These are phyloP conservation scores for Suricata suricatta DNA, from an alignment of 2,113 vertebrate genomes.

Conservation along the genomic window DNA sequence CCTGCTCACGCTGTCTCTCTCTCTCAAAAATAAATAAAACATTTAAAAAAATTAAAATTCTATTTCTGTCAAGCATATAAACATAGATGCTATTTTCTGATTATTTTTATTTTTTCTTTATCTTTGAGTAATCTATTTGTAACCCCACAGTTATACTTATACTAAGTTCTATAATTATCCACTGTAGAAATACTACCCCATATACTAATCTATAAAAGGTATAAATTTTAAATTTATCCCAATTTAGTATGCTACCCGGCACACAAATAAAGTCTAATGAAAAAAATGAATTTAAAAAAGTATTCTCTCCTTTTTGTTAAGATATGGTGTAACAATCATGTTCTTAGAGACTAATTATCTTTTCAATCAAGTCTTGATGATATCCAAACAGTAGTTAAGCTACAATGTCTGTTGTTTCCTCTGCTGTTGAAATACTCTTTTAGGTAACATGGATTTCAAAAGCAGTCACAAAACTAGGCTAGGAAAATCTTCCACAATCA, in stretches of 20 bases:
- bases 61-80: not conserved
- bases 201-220: not conserved
- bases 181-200: not conserved
- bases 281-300: not conserved
- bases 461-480: not conserved
- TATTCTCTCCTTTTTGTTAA: not conserved
- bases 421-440: not conserved
- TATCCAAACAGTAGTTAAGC: not conserved
- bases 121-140: conserved; percentile 5
- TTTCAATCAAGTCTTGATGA: not conserved
- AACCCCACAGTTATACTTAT: not conserved
- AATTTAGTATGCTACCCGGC: not conserved
- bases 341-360: not conserved
- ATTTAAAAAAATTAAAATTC: not conserved
- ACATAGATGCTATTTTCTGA: not conserved
- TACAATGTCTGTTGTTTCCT: not conserved
- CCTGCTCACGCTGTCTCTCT: too few species aligned
- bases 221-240: not conserved
- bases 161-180: not conserved
- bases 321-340: not conserved
- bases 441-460: not conserved
- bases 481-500: not conserved
- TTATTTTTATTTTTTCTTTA: not conserved
- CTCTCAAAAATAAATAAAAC: too few species aligned
- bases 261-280: not conserved